phyloP scores from a whole-genome alignment of 2,113 vertebrate genomes.

The Thinocorus orbignyianus region DNA sequence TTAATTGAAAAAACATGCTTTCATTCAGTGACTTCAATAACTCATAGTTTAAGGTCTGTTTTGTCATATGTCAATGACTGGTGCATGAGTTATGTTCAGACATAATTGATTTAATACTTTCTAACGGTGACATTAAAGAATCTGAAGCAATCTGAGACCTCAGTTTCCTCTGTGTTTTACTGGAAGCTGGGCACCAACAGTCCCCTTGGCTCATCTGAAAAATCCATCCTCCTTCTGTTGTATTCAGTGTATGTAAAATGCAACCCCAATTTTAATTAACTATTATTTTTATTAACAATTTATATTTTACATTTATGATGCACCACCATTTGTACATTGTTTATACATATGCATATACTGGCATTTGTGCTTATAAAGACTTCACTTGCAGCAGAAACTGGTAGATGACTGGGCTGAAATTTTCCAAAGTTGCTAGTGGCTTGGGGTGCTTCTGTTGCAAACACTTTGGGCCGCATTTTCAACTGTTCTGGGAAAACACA shows the following conservation, averaged over 20 bases:
- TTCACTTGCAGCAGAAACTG: background rate
- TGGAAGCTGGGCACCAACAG: background rate
- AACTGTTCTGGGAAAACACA: background rate
- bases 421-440: background rate
- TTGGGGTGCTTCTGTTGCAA: background rate
- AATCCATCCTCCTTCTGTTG: background rate
- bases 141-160: background rate
- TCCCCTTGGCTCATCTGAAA: background rate
- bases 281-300: too few species aligned
- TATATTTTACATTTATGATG: background rate
- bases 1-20: conserved; percentile 23
- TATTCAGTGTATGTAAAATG: background rate
- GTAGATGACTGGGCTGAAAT: background rate
- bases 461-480: background rate
- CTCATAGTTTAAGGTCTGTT: conserved; percentile 34
- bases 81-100: conserved; percentile 12
- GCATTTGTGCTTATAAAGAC: background rate
- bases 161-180: background rate
- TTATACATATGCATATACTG: background rate
- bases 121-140: background rate
- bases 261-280: background rate
- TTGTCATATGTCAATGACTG: conserved; percentile 33
- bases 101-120: conserved; percentile 33
- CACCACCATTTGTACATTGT: background rate
- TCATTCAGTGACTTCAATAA: conserved; percentile 38